phyloP scores from a whole-genome alignment of 1,140 invertebrate genomes.

The Platyura marginata region DNA sequence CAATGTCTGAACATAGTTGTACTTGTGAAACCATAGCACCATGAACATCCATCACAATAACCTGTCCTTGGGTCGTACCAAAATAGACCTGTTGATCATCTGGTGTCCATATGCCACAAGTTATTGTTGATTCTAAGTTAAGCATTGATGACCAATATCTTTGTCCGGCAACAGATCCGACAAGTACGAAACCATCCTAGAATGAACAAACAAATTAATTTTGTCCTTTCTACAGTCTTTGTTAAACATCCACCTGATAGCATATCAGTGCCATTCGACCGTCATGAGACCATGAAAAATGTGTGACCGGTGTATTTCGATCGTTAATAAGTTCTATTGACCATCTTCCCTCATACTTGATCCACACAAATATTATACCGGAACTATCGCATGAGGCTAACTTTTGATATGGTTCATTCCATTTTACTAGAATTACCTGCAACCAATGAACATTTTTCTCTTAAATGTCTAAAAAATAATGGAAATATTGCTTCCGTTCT shows the following conservation, averaged over 20 bases:
- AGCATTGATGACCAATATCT: conserved; percentile 97
- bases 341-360: conserved; percentile 97
- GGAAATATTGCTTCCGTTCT: too few species aligned
- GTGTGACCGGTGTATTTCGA: conserved; percentile 84
- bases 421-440: conserved; percentile 88
- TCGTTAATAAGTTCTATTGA: conserved; percentile 98
- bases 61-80: conserved; percentile 79
- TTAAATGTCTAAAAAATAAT: too few species aligned
- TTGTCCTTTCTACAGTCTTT: not conserved
- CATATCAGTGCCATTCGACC: conserved; percentile 96
- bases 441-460: too few species aligned
- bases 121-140: conserved; percentile 81
- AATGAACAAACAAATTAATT: conserved; percentile 7
- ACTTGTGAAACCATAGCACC: conserved; percentile 88
- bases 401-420: conserved; percentile 98
- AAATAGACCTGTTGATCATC: conserved; percentile 96
- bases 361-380: conserved; percentile 98
- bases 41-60: conserved; percentile 91
- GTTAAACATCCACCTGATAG: conserved; percentile 52
- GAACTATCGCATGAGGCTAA: conserved; percentile 93
- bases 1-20: conserved; percentile 55
- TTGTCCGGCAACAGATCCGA: conserved; percentile 91
- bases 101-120: conserved; percentile 93
- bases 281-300: conserved; percentile 98
- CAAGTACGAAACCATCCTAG: conserved; percentile 85